Conservation (phyloP, 2,113 vertebrate genomes). For the Talpa occidentalis region DNA sequence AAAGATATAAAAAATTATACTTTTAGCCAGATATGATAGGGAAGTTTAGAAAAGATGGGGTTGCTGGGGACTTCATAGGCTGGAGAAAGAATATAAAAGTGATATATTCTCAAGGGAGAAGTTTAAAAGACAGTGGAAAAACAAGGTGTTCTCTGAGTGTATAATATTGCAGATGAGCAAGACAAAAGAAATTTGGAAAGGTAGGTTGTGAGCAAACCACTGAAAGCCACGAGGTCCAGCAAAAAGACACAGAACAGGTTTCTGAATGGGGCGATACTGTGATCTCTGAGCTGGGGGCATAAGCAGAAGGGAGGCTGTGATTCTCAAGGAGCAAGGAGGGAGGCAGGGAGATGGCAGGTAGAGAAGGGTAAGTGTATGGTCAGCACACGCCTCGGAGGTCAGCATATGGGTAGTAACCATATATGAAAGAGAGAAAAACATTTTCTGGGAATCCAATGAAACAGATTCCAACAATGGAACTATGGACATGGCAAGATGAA, state of each 20-base stretch:
- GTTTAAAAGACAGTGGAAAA: neutral
- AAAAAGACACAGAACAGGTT: neutral
- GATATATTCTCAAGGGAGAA: neutral
- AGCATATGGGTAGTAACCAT: neutral
- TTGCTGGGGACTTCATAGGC: neutral
- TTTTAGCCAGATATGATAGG: neutral
- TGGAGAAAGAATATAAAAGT: neutral
- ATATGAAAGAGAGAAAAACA: neutral
- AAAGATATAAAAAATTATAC: neutral
- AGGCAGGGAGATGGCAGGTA: neutral
- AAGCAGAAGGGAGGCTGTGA: neutral
- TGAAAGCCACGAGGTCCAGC: neutral
- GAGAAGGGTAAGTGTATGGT: neutral
- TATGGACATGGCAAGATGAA: neutral
- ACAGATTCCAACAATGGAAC: neutral
- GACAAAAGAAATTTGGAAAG: neutral
- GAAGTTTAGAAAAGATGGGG: neutral
- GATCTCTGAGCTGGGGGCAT: rapidly evolving
- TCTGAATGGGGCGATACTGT: neutral
- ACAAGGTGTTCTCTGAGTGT: neutral
- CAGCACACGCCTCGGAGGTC: neutral
- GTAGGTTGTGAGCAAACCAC: neutral
- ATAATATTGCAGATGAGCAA: neutral
- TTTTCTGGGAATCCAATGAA: neutral
- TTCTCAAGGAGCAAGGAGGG: neutral